Evolutionary conservation across 2,797 vertebrate species (phyloP), one percentile per base, ranked within the genome.

Genomic region (Brachymystax lenok): DNA sequence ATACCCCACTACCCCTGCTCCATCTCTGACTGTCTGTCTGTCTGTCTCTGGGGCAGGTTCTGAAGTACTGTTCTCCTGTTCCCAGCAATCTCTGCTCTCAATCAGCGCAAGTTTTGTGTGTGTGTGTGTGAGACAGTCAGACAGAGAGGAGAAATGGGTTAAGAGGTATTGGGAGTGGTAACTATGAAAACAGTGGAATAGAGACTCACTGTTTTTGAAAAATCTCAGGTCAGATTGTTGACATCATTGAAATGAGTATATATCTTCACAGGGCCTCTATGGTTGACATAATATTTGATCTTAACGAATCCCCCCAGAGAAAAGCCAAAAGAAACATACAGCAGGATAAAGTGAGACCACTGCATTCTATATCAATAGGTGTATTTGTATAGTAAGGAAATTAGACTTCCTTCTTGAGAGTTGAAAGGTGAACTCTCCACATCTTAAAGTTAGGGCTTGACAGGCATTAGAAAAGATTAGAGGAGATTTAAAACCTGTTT

Each of bases 181-280:
- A 61, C 56, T 21, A 61, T 61, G 56, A 61, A 61, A 61, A 61
- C n/a, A 61, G 56, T 61, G 56, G n/a, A 61, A 61, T 61, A n/a
- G 56, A 21, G 19, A 56, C 6, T 3, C 7, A 61, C 56, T 8
- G 56, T 21, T 59, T 59, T 59, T 59, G 56, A n/a, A 59, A 59
- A 59, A 59, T 59, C 56, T 56, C 52, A 59, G 56, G 6, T 59
- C 56, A 59, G 56, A 21, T 59, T 59, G 56, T 59, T 59, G 56
- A 59, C 56, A 59, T 59, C 56, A 59, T 59, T 21, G n/a, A 59
- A 59, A 59, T 59, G 7, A 59, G n/a, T 59, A 59, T n/a, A 59
- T 21, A 59, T 21, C 56, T 59, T 59, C 56, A 21, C n/a, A 7
- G 19, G 56, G n/a, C 56, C 56, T 59, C 5, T 59, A 59, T 10